Evolutionary conservation across 2,888 invertebrate species (phyloP), one percentile per base, ranked within the genome.

Genomic region (Oeneis ivallda): DNA sequence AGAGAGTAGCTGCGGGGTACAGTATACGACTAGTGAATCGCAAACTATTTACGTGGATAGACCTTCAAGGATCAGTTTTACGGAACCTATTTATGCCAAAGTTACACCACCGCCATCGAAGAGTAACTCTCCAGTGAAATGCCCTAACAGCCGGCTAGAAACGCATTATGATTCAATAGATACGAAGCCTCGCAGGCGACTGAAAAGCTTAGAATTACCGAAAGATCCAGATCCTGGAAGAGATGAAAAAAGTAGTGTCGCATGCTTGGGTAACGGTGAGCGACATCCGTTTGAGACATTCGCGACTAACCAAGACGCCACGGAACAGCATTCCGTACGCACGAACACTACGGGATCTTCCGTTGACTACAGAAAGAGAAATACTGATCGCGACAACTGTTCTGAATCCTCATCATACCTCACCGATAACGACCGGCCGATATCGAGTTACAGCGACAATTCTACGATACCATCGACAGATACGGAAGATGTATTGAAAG

Each of bases 361-460:
- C 50, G 79, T 84, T 71, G 89, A 87, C 82, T 89, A 79, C 76
- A 88, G 91, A 85, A 87, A 89, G 81, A 88, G 87, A 73, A 87
- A 88, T 72, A 87, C 86, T 76, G 91, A 91, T 81, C 85, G 90
- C 76, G 92, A 92, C 87, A 91, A 92, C 84, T 91, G 91, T 79
- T 92, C 92, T 64, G 92, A 92, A 81, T 86, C 92, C 53, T 92
- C 92, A 64, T 91, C 91, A 72, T 91, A 91, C 75, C 79, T 91
- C 71, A 92, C 92, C 64, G 92, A 92, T 78, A 92, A 89, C 76
- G 92, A 92, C 73, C 81, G 92, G 70, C 92, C 92, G 72, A 91
- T 92, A 82, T 92, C 92, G 15, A 91, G 91, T 74, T 92, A 92
- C 70, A 91, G 91, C 75, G 92, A 92, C 72, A 92, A 91, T 80